These are phyloP conservation scores for Chaetodon trifasciatus DNA, from an alignment of 2,797 vertebrate species.

Conservation along the genomic window DNA sequence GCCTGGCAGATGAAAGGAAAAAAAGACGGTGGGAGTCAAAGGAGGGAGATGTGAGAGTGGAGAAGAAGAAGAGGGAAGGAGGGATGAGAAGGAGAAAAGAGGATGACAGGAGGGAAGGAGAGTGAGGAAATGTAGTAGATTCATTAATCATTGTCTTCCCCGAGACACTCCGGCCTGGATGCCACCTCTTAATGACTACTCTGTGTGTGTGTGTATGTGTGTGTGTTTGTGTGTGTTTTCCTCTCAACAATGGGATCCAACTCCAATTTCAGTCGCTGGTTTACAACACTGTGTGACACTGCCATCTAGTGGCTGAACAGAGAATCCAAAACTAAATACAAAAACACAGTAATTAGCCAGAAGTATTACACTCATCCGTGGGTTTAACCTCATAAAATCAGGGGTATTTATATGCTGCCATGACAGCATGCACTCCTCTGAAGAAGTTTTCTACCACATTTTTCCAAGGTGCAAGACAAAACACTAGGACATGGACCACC, in stretches of 20 bases:
- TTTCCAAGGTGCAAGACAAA: no score
- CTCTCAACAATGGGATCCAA: not conserved
- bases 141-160: slow-evolving; percentile 78
- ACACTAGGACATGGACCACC: no score
- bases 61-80: not conserved
- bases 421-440: not conserved
- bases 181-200: slow-evolving; percentile 67
- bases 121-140: slow-evolving; percentile 45
- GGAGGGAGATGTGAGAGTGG: not conserved
- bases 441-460: not conserved
- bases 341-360: not conserved
- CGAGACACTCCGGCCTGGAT: slow-evolving; percentile 56
- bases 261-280: not conserved
- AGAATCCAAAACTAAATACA: not conserved
- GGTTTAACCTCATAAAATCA: not conserved
- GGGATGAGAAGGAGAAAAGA: not conserved
- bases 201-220: slow-evolving; percentile 38
- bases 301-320: slow-evolving; percentile 65
- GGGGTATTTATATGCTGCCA: not conserved
- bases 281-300: slow-evolving; percentile 30
- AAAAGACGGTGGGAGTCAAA: not conserved
- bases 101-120: slow-evolving; percentile 13
- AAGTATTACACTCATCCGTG: not conserved
- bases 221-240: slow-evolving; percentile 18
- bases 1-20: not conserved